phyloP scores from a whole-genome alignment of 2,888 invertebrate species.

The Eumerus sabulonum region DNA sequence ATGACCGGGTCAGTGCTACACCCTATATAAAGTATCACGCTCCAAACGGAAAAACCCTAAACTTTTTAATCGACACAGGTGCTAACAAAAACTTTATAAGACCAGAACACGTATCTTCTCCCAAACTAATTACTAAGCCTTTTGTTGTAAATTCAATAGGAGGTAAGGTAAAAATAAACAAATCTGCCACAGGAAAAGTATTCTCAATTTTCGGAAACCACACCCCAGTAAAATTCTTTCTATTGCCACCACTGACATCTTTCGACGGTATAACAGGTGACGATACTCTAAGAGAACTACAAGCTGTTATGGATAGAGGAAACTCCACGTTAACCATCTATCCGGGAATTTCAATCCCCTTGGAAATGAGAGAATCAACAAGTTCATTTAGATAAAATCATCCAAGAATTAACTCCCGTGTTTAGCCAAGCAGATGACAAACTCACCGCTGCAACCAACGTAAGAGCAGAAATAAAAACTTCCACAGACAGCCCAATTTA shows the following conservation, averaged over 20 bases:
- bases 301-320: slow-evolving; percentile 8
- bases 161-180: slow-evolving; percentile 7
- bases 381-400: neutral
- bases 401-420: neutral
- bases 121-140: neutral
- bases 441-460: neutral
- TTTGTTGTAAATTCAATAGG: neutral
- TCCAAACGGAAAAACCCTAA: slow-evolving; percentile 1
- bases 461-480: neutral
- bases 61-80: slow-evolving; percentile 5
- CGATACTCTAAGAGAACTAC: slow-evolving; percentile 7
- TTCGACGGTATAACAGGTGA: slow-evolving; percentile 14
- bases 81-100: neutral
- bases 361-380: slow-evolving; percentile 6
- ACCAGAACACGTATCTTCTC: neutral
- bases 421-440: neutral
- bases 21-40: slow-evolving; percentile 11
- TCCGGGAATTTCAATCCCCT: slow-evolving; percentile 1
- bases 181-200: neutral
- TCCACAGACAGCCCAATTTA: neutral
- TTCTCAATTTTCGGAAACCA: slow-evolving; percentile 3
- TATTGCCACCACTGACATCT: slow-evolving; percentile 9
- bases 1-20: slow-evolving; percentile 8
- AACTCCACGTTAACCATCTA: slow-evolving; percentile 4
- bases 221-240: slow-evolving; percentile 5